Base-by-base conservation (phyloP, 2,888 invertebrate species). In the Hylaea fasciaria region DNA sequence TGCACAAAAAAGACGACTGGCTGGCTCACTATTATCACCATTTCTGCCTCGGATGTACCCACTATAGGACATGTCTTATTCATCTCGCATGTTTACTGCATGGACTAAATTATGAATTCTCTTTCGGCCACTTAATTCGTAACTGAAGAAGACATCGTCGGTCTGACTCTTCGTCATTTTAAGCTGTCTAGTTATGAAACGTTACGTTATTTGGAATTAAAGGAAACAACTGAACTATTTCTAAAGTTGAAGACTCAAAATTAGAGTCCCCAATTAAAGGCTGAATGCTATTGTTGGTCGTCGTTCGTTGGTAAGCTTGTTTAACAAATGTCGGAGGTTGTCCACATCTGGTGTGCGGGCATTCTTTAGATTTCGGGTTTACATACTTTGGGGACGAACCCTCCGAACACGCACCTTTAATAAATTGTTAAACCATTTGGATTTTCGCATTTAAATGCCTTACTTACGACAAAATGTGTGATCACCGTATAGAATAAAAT, bases 341-440 rank as follows among this genome's bases (percentile, higher is more conserved):
- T 63, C 65, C 71, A 77, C 82, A 82, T 80, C 80, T 80, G 81
- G 73, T 77, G 71, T 65, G 14, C 40, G 74, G 68, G 68, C 75
- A 80, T 78, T 70, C 70, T 22, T 51, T 51, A 9, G 50, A 41
- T n/a, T 50, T 12, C n/a, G 37, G 37, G 32, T 10, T 17, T 17
- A n/a, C 48, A 47, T 47, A 16, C 76, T 77, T 72, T 32, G 65
- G 70, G 70, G 66, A n/a, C 47, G 57, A 64, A 40, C 37, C 37
- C 37, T 37, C n/a, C 12, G 37, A 8, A 2, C 35, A 12, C 37
- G n/a, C 12, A 10, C 37, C 37, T 37, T 37, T 4, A 37, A 37
- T n/a, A n/a, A 3, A 22, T 35, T 8, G 11, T 11, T 35, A 35
- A 37, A n/a, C 1, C 1, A 37, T n/a, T 7, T 4, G n/a, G 11